Evolutionary conservation across 1,140 invertebrate species (phyloP), one percentile per base, ranked within the genome.

Genomic region (Aphelinus atriplicis): DNA sequence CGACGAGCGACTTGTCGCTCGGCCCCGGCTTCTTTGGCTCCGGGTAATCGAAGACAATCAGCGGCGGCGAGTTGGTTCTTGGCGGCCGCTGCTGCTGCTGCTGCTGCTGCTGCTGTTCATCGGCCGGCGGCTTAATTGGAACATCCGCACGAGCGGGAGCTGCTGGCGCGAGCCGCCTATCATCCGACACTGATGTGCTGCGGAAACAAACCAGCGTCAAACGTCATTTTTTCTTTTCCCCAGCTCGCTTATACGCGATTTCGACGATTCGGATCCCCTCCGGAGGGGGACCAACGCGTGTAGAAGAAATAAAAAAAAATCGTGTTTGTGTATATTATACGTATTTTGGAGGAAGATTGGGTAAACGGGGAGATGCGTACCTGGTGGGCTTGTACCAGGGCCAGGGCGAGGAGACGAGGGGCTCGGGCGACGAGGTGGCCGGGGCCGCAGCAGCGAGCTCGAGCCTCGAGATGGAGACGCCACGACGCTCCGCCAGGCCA

Each of bases 331-430:
- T 58, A 58, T 42, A 42, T 42, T 3, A n/a, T 42, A 58, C 6
- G 3, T 58, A 58, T 58, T 2, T 42, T 26, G 26, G 26, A 26
- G 0, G 2, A 6, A 63, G 6, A 47, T 60, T 43, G 60, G 26
- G 60, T 47, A 63, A 2, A 9, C 57, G 58, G 50, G 7, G 68
- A 50, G 57, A 5, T 7, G 56, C 47, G 67, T 65, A 80, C 7
- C 56, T 3, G 0, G 48, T 60, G 1, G 86, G 86, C 57, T 85
- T 86, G 81, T 87, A 87, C 86, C 86, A 87, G 26, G 86, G 86
- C 64, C 85, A 86, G 1, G 86, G 86, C 7, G 79, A 83, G 5
- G 73, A 80, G 45, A 43, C 26, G 3, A 46, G 43, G 46, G 61
- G 3, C 2, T 4, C 47, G 7, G 45, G 61, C 3, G 51, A 7